These are phyloP conservation scores for Laticauda colubrina DNA, from an alignment of 2,113 vertebrate genomes.

Conservation along the genomic window DNA sequence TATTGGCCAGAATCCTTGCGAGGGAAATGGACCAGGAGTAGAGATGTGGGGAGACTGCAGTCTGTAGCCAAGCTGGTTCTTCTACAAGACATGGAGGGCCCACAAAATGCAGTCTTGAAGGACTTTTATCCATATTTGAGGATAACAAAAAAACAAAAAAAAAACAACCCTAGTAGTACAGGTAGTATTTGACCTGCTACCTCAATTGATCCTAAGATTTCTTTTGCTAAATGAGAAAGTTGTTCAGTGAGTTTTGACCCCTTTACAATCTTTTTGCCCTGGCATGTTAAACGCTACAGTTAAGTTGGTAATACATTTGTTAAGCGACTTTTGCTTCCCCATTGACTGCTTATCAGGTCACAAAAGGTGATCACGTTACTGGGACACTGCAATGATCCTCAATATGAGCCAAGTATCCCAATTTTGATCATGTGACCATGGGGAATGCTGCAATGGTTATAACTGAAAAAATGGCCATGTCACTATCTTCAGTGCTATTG, in stretches of 20 bases:
- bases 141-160: background rate
- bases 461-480: no score
- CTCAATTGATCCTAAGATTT: background rate
- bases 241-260: background rate
- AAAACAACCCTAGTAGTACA: background rate
- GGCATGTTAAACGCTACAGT: no score
- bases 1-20: background rate
- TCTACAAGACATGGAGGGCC: background rate
- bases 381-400: no score
- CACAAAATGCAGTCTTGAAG: background rate
- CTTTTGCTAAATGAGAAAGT: background rate
- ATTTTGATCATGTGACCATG: no score
- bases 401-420: no score
- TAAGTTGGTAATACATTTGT: background rate
- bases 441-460: background rate
- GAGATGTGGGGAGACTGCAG: background rate
- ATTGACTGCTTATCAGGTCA: no score
- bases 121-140: background rate
- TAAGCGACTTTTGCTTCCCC: background rate
- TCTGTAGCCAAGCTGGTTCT: background rate
- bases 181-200: background rate
- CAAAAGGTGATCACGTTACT: no score
- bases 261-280: background rate
- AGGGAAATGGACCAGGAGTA: background rate
- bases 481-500: no score